phyloP scores from a whole-genome alignment of 92 coral and sea anemone species.

The Palythoa grandiflora region DNA sequence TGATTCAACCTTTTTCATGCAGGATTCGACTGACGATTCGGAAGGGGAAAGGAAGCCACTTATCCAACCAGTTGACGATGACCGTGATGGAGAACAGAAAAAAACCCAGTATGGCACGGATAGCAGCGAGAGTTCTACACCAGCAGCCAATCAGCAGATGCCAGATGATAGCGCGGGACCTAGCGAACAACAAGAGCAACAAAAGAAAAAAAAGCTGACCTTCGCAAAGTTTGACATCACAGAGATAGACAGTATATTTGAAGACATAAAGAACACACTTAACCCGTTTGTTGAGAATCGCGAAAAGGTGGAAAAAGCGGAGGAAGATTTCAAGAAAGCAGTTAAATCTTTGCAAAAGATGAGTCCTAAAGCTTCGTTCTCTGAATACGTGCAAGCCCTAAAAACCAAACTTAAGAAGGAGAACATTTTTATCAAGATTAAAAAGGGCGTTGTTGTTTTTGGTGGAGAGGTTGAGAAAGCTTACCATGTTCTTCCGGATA shows the following conservation, averaged over 20 bases:
- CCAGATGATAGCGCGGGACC: conserved; percentile 9
- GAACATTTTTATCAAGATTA: conserved; percentile 79
- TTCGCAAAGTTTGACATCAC: conserved; percentile 68
- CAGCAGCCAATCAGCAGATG: too few relatives aligned
- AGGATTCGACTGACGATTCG: too few relatives aligned
- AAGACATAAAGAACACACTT: conserved; percentile 62
- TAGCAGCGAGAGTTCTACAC: too few relatives aligned
- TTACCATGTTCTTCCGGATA: conserved; percentile 60
- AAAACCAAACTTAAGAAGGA: conserved; percentile 71
- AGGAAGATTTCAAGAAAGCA: conserved; percentile 73
- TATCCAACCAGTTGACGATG: too few relatives aligned
- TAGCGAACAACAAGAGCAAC: neutral
- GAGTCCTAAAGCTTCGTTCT: conserved; percentile 68
- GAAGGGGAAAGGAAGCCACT: too few relatives aligned
- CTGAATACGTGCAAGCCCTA: conserved; percentile 71
- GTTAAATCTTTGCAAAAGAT: conserved; percentile 67
- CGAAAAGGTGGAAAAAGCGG: conserved; percentile 71
- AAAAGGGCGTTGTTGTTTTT: conserved; percentile 72
- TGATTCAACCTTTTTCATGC: too few relatives aligned
- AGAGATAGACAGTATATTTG: conserved; percentile 76
- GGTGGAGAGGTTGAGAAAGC: conserved; percentile 65
- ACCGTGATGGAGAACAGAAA: too few relatives aligned
- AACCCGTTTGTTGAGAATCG: conserved; percentile 82
- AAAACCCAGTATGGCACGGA: too few relatives aligned
- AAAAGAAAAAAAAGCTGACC: neutral